Base-by-base conservation (phyloP, 2,797 vertebrate species). In the Yasuhikotakia modesta region DNA sequence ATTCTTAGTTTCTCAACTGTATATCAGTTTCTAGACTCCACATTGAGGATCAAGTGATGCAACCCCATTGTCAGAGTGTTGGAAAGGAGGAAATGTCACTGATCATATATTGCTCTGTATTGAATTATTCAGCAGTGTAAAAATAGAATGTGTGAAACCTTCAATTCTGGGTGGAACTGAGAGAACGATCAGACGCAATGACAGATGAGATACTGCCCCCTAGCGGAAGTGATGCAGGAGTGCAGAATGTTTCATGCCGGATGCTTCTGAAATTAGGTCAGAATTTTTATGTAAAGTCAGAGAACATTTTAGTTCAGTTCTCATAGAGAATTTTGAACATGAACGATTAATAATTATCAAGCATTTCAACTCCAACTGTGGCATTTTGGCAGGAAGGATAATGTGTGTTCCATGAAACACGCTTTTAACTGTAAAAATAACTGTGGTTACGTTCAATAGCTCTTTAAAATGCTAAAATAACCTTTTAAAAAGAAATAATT, bases 141-240 rank as follows among this genome's bases (percentile, higher is more conserved):
- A 85, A 85, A 85, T 83, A 85, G 83, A 81, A 76, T 22, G 76
- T 85, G 83, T 85, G 79, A 81, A 83, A 81, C 81, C 76, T 81
- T 69, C 46, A 63, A 52, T 74, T 83, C 69, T 70, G 73, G 39
- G 64, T 21, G 73, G 57, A 75, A 81, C 55, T 52, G 24, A 64
- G 39, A 27, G 4, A 14, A 69, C 48, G 0, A 8, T 13, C 48
- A 6, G 2, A 46, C 35, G 71, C 6, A 52, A 75, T 24, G 67
- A 21, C 5, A 57, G 35, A 63, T 46, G 43, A 50, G 14, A 39
- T 68, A 74, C 68, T 81, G 81, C 83, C 81, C 81, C 77, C 83
- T 83, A 64, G 63, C 73, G 81, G 73, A 71, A 11, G 1, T 16
- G 16, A 5, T 2, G 12, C 5, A 13, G 32, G 46, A 73, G 55